Percentiles rank a stretch among this genome's conserved stretches.
phyloP scores from a whole-genome alignment of 2,888 invertebrate species.

The Drosophila silvestris region DNA sequence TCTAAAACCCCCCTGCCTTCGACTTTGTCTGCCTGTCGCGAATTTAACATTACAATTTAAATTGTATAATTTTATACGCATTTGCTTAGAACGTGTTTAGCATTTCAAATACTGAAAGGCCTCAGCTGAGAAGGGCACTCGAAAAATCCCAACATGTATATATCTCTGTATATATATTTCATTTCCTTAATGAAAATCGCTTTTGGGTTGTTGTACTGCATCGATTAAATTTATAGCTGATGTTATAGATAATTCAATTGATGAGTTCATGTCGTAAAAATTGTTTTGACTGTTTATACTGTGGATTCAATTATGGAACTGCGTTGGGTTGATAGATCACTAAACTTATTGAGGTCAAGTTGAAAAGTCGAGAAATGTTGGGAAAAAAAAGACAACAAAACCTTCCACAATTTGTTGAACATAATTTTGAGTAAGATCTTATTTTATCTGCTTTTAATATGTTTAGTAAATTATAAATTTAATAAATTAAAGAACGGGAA shows the following conservation, averaged over 20 bases:
- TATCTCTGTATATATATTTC: constrained; percentile 25
- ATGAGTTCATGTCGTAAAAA: constrained; percentile 18
- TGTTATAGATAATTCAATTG: constrained; percentile 42
- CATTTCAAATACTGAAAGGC: constrained; percentile 50
- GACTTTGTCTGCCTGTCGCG: constrained; percentile 39
- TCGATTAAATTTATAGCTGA: constrained; percentile 54
- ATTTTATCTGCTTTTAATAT: not conserved
- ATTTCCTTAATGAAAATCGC: constrained; percentile 40
- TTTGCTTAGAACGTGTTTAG: constrained; percentile 67
- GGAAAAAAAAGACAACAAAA: constrained; percentile 7
- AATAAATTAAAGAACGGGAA: not conserved
- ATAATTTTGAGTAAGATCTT: not conserved
- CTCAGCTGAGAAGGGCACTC: constrained; percentile 63
- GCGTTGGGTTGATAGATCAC: constrained; percentile 39
- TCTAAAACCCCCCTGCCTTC: not conserved
- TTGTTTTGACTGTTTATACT: constrained; percentile 41
- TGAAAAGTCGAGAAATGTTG: not conserved
- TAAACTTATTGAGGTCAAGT: constrained; percentile 30
- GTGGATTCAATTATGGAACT: constrained; percentile 24
- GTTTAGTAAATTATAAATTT: not conserved
- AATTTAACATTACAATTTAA: constrained; percentile 69
- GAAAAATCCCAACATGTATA: constrained; percentile 17
- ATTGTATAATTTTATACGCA: constrained; percentile 64
- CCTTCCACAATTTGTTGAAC: not conserved
- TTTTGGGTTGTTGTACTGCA: constrained; percentile 24